These are phyloP conservation scores for Piprites chloris DNA, from an alignment of 2,113 vertebrate genomes.

Conservation along the genomic window DNA sequence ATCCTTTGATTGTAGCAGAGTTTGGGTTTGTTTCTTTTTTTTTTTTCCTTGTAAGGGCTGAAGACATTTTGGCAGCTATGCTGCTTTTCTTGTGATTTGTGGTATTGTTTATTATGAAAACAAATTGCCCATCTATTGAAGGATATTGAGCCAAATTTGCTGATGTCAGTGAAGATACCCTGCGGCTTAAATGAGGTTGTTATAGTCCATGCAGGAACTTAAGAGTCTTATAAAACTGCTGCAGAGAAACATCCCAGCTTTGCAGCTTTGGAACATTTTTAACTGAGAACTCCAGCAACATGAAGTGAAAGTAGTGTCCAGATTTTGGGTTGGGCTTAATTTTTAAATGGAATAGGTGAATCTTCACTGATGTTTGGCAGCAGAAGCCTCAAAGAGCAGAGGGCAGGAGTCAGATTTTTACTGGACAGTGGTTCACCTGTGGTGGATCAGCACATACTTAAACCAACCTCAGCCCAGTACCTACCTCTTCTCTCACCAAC, in stretches of 20 bases:
- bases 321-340: background rate
- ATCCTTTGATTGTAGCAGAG: background rate
- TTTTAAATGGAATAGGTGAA: background rate
- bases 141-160: background rate
- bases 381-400: background rate
- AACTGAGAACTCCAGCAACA: background rate
- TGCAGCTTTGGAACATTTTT: background rate
- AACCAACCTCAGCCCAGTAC: background rate
- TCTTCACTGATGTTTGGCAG: background rate
- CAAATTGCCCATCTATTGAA: constrained; percentile 34
- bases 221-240: background rate
- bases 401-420: background rate
- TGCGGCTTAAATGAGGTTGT: background rate
- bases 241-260: background rate
- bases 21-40: background rate
- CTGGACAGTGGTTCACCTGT: background rate
- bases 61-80: background rate
- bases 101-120: constrained; percentile 37
- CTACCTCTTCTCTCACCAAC: background rate
- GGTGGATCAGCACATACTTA: background rate
- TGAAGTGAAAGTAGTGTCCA: background rate
- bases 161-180: constrained; percentile 10
- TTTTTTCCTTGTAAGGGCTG: background rate
- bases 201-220: background rate
- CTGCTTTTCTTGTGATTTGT: constrained; percentile 36